Conservation (phyloP, 2,888 invertebrate species). For the Idaea aversata region DNA sequence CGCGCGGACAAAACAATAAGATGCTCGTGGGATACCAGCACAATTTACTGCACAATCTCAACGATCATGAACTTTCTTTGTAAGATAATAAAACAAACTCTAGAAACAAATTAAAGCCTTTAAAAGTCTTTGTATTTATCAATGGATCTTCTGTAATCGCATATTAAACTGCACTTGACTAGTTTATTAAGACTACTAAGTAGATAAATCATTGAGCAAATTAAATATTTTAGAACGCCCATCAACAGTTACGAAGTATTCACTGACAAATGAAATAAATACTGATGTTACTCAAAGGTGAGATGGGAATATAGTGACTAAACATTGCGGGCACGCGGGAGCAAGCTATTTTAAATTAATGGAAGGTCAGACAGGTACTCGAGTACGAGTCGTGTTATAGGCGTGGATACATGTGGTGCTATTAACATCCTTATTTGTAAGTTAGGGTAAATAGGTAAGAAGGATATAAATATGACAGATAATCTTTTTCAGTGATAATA, state of each 20-base stretch:
- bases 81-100: not conserved
- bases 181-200: conserved; percentile 8
- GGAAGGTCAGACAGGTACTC: conserved; percentile 55
- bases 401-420: conserved; percentile 32
- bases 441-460: not conserved
- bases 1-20: conserved; percentile 8
- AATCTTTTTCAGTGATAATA: too few relatives aligned
- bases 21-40: not conserved
- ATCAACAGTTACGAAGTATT: conserved; percentile 22
- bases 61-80: too few relatives aligned
- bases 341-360: conserved; percentile 72
- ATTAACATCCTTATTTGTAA: conserved; percentile 30
- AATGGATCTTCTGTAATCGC: too few relatives aligned
- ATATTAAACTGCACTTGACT: conserved; percentile 12
- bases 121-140: not conserved
- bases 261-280: conserved; percentile 24
- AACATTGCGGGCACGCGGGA: conserved; percentile 11
- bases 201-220: conserved; percentile 12
- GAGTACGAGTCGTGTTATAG: conserved; percentile 17
- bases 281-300: not conserved
- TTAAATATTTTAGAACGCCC: conserved; percentile 25
- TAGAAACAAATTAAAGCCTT: conserved; percentile 5
- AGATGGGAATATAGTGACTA: not conserved
- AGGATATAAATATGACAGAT: not conserved
- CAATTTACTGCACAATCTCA: not conserved